Conservation (phyloP, 2,888 invertebrate species). For the Himalopsyche kuldschensis region DNA sequence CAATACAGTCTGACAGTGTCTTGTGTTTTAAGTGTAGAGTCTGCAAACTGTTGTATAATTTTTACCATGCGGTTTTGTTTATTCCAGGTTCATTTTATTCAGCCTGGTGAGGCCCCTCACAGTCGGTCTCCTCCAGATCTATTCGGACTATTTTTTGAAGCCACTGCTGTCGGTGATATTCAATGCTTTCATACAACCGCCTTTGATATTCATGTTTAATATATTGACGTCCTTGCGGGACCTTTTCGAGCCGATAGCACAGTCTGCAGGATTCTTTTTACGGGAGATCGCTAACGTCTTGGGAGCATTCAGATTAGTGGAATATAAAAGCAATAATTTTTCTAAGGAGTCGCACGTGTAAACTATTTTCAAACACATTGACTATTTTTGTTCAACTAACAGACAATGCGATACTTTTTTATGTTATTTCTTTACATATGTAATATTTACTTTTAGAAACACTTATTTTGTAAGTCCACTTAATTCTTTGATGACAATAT, state of each 20-base stretch:
- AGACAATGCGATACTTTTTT: not conserved
- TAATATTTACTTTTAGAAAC: not conserved
- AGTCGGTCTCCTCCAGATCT: slow-evolving; percentile 63
- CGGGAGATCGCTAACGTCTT: slow-evolving; percentile 18
- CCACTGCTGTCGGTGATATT: slow-evolving; percentile 65
- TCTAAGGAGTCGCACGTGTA: not conserved
- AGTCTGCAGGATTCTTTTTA: slow-evolving; percentile 56
- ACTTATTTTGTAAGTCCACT: not conserved
- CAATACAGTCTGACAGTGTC: too few relatives aligned
- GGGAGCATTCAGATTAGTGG: slow-evolving; percentile 16
- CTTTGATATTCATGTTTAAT: slow-evolving; percentile 66
- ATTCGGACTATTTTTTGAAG: slow-evolving; percentile 69
- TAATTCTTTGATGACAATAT: not conserved
- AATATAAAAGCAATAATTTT: not conserved
- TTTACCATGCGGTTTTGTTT: not conserved
- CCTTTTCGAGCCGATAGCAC: slow-evolving; percentile 64
- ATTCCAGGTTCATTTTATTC: slow-evolving; percentile 56
- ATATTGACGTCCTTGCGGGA: slow-evolving; percentile 63
- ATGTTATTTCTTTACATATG: not conserved
- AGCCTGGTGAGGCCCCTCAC: slow-evolving; percentile 62
- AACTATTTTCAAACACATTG: not conserved
- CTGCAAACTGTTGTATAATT: too few relatives aligned
- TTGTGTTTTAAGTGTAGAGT: too few relatives aligned
- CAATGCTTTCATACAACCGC: slow-evolving; percentile 69
- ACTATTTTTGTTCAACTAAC: not conserved